Conservation (phyloP, 2,113 vertebrate species). For the Nicator chloris region DNA sequence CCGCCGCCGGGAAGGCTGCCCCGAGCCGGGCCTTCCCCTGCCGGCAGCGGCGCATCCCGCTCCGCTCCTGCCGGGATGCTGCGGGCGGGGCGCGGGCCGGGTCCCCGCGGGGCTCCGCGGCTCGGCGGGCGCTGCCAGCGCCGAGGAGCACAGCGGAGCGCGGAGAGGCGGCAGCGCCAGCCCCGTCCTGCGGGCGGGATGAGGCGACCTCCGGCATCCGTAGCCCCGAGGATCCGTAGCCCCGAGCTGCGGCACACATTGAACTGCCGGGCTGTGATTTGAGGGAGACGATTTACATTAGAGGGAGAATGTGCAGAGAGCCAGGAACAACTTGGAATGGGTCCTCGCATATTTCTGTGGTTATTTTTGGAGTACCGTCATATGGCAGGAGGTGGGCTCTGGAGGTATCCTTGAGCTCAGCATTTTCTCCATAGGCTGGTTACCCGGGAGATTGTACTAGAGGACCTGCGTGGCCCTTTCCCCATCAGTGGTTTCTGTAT, state of each 20-base stretch:
- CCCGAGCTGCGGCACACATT: not conserved
- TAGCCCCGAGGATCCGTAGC: not conserved
- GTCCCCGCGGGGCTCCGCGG: not conserved
- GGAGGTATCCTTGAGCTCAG: constrained; percentile 51
- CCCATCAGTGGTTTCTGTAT: not conserved
- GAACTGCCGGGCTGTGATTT: not conserved
- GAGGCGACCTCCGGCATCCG: not conserved
- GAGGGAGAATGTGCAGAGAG: not conserved
- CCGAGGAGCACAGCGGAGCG: not conserved
- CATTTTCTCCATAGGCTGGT: constrained; percentile 22
- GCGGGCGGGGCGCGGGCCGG: not conserved
- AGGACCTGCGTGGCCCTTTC: not conserved
- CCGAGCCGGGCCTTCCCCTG: not conserved
- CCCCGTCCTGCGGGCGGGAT: not conserved
- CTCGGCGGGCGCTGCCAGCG: not conserved
- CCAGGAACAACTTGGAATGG: constrained; percentile 52
- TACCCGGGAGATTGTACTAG: constrained; percentile 11
- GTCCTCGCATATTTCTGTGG: constrained; percentile 44
- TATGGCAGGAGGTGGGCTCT: constrained; percentile 46
- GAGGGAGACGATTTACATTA: constrained; percentile 4
- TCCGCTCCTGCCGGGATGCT: not conserved
- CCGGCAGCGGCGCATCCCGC: not conserved
- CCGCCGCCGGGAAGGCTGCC: not conserved
- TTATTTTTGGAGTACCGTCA: constrained; percentile 58
- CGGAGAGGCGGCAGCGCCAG: not conserved